Evolutionary conservation across 2,888 invertebrate genomes (phyloP).

Genomic region (Cordilura impudica): DNA sequence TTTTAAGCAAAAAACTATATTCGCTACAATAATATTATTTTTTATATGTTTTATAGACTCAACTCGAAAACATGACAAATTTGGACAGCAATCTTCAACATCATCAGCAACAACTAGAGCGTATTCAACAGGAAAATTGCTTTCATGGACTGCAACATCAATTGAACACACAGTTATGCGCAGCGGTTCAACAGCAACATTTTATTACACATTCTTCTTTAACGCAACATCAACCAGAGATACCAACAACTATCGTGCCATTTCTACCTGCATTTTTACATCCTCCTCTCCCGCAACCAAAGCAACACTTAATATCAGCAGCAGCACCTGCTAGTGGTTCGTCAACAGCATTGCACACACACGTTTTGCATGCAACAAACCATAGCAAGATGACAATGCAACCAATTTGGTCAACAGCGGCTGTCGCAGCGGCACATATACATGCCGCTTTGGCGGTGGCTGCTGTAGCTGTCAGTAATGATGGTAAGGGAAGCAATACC

Average conservation of each 20-base stretch:
- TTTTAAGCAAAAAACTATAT: no score
- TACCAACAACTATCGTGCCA: slow-evolving; percentile 69
- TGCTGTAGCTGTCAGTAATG: slow-evolving; percentile 68
- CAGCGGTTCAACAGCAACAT: slow-evolving; percentile 44
- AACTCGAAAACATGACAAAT: slow-evolving; percentile 72
- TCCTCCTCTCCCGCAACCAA: slow-evolving; percentile 72
- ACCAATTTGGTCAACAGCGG: slow-evolving; percentile 80
- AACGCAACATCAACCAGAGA: slow-evolving; percentile 41
- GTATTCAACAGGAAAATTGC: slow-evolving; percentile 72
- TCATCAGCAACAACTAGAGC: slow-evolving; percentile 72
- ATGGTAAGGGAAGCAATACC: slow-evolving; percentile 29
- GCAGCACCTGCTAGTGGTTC: slow-evolving; percentile 66
- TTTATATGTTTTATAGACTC: slow-evolving; percentile 69
- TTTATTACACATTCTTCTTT: slow-evolving; percentile 38
- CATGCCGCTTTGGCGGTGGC: slow-evolving; percentile 75
- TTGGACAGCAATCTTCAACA: slow-evolving; percentile 69
- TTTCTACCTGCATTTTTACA: slow-evolving; percentile 74
- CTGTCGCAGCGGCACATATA: slow-evolving; percentile 86
- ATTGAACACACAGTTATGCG: slow-evolving; percentile 71
- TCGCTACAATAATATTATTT: no score
- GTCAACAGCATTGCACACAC: slow-evolving; percentile 48
- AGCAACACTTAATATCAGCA: slow-evolving; percentile 79
- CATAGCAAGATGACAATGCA: slow-evolving; percentile 70
- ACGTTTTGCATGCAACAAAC: slow-evolving; percentile 56
- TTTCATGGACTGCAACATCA: slow-evolving; percentile 75